Percentiles rank a stretch among this genome's conserved stretches.
These are phyloP conservation scores for Caenorhabditis virilis DNA, from an alignment of 2,888 invertebrate species.

Conservation along the genomic window DNA sequence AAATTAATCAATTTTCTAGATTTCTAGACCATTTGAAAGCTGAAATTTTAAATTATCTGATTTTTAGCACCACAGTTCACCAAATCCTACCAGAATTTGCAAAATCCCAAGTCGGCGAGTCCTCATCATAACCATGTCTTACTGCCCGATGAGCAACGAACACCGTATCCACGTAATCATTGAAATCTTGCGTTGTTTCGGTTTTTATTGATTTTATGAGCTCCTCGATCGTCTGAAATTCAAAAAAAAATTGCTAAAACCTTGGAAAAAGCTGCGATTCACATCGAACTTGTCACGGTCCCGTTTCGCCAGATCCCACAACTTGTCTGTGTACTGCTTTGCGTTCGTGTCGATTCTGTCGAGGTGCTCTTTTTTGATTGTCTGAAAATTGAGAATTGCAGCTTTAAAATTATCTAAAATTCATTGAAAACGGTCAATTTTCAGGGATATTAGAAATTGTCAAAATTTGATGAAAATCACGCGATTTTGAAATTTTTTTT, in stretches of 20 bases:
- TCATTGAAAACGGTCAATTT: neutral
- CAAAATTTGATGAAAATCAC: neutral
- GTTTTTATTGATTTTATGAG: slow-evolving; percentile 43
- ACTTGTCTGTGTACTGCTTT: slow-evolving; percentile 45
- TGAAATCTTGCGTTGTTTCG: slow-evolving; percentile 50
- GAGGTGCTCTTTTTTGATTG: slow-evolving; percentile 46
- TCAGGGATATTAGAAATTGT: neutral
- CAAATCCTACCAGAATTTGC: too few relatives aligned
- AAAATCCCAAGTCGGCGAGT: slow-evolving; percentile 40
- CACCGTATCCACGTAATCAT: slow-evolving; percentile 60
- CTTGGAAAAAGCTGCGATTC: neutral
- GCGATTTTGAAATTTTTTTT: neutral
- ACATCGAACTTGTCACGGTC: slow-evolving; percentile 27
- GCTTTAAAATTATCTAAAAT: neutral
- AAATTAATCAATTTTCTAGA: too few relatives aligned
- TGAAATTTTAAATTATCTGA: too few relatives aligned
- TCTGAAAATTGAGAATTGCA: slow-evolving; percentile 29
- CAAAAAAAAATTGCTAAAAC: neutral
- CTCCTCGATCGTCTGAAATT: slow-evolving; percentile 33
- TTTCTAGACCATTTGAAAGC: too few relatives aligned
- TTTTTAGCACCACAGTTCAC: slow-evolving; percentile 1
- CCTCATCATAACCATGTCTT: slow-evolving; percentile 65
- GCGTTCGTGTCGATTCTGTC: slow-evolving; percentile 50
- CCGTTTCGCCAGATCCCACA: slow-evolving; percentile 43
- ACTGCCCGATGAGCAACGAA: slow-evolving; percentile 60